Evolutionary conservation across 1,140 invertebrate species (phyloP).

Genomic region (Pogonomyrmex californicus): DNA sequence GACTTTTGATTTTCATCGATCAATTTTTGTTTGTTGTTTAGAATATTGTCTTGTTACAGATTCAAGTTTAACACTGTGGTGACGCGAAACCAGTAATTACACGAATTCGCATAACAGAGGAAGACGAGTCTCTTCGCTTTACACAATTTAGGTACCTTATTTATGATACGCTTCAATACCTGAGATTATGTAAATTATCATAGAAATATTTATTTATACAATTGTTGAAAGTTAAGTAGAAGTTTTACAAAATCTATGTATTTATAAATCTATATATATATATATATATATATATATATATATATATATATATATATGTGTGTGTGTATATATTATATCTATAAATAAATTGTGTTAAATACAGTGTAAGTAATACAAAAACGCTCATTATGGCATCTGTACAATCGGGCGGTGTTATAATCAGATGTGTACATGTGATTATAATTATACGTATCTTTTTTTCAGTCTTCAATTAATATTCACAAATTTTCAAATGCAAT

Average conservation of each 20-base stretch:
- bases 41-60: slow-evolving; percentile 34
- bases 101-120: slow-evolving; percentile 15
- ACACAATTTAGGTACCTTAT: slow-evolving; percentile 54
- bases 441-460: slow-evolving; percentile 43
- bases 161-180: slow-evolving; percentile 45
- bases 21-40: neutral
- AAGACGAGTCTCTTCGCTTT: slow-evolving; percentile 52
- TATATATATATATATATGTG: slow-evolving; percentile 56
- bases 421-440: slow-evolving; percentile 44
- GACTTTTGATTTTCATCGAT: neutral
- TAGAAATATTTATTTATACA: slow-evolving; percentile 73
- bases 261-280: slow-evolving; percentile 30
- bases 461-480: slow-evolving; percentile 61
- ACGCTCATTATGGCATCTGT: slow-evolving; percentile 50
- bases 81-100: neutral
- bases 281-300: slow-evolving; percentile 61
- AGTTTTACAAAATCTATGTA: slow-evolving; percentile 65
- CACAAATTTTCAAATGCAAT: slow-evolving; percentile 48
- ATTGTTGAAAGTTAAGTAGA: slow-evolving; percentile 62
- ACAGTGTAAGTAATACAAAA: slow-evolving; percentile 58
- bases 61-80: slow-evolving; percentile 9
- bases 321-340: slow-evolving; percentile 59
- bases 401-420: slow-evolving; percentile 33
- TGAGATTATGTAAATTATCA: slow-evolving; percentile 59
- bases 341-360: slow-evolving; percentile 73